Evolutionary conservation across 2,113 vertebrate species (phyloP), one percentile per base, ranked within the genome.

Genomic region (Ceratotherium simum): DNA sequence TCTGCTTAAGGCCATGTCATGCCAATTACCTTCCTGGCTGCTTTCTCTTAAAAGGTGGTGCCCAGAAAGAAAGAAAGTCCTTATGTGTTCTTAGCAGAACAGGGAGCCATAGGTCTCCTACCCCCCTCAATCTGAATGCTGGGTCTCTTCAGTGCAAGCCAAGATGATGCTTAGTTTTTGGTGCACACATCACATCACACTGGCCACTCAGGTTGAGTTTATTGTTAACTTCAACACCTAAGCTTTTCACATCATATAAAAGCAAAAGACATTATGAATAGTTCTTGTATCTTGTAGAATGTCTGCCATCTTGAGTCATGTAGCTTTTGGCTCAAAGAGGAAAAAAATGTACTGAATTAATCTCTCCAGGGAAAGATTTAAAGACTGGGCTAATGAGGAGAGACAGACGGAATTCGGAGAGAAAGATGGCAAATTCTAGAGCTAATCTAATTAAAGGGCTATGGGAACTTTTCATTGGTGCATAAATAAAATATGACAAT

Each of bases 401-500:
- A 96, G 95, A 62, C 96, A 95, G 90, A 92, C 96, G 67, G 94
- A 73, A 54, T 97, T 97, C 86, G 78, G 69, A 94, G 0, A 12
- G 39, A 88, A 97, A 95, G 39, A 92, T 84, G 86, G 36, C 48
- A 36, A 75, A 82, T 95, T 91, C 51, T 92, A 3, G 81, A 88
- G 76, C 60, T 94, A 95, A 97, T 98, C 29, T 80, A 91, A 86
- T 89, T 91, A 51, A 73, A 94, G 51, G 64, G 25, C 72, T 75
- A 31, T 58, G 79, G 85, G 62, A 96, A 91, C 96, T 76, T 78
- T 86, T 96, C 42, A 0, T 0, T 81, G 48, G 93, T 56, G 84
- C 95, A 67, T 90, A 95, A 98, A 97, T 89, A 91, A 90, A 56
- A 27, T 72, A 36, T 91, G 97, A 96, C 83, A 96, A 72, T 97